Evolutionary conservation across 2,888 invertebrate genomes (phyloP).

Genomic region (Syritta pipiens): DNA sequence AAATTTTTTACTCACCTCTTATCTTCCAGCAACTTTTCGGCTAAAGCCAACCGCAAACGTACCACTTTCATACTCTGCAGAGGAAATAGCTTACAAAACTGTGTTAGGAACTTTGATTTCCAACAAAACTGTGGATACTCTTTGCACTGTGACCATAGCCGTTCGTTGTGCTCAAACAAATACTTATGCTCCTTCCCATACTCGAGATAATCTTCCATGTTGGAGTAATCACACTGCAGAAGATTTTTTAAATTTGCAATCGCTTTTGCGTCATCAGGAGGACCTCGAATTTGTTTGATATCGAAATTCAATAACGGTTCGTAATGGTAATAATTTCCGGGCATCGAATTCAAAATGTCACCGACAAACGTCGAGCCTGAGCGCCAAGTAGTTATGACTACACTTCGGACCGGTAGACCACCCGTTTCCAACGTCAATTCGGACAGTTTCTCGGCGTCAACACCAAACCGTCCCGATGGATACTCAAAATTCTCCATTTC

Average conservation of each 20-base stretch:
- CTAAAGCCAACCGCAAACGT: conserved; percentile 86
- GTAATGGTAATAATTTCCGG: conserved; percentile 93
- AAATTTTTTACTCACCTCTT: conserved; percentile 86
- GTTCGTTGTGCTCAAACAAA: conserved; percentile 91
- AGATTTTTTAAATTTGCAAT: conserved; percentile 85
- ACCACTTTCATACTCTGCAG: conserved; percentile 94
- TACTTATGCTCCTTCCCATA: conserved; percentile 88
- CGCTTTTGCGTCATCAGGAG: conserved; percentile 85
- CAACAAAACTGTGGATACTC: conserved; percentile 84
- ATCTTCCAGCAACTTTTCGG: conserved; percentile 86
- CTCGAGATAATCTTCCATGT: conserved; percentile 87
- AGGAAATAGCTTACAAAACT: conserved; percentile 90
- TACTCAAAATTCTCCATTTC: conserved; percentile 84
- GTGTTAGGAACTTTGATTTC: conserved; percentile 86
- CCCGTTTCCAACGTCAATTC: conserved; percentile 84
- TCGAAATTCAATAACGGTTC: conserved; percentile 92
- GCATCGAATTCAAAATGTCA: conserved; percentile 90
- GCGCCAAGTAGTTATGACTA: conserved; percentile 93
- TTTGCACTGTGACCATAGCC: conserved; percentile 90
- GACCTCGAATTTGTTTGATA: conserved; percentile 89
- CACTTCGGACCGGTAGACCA: conserved; percentile 86
- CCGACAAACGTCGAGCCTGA: conserved; percentile 95
- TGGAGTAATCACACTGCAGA: conserved; percentile 87
- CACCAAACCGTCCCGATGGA: conserved; percentile 81
- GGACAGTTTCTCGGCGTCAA: conserved; percentile 82